These are phyloP conservation scores for Drosophila subobscura DNA, from an alignment of 1,140 invertebrate species.

Conservation along the genomic window DNA sequence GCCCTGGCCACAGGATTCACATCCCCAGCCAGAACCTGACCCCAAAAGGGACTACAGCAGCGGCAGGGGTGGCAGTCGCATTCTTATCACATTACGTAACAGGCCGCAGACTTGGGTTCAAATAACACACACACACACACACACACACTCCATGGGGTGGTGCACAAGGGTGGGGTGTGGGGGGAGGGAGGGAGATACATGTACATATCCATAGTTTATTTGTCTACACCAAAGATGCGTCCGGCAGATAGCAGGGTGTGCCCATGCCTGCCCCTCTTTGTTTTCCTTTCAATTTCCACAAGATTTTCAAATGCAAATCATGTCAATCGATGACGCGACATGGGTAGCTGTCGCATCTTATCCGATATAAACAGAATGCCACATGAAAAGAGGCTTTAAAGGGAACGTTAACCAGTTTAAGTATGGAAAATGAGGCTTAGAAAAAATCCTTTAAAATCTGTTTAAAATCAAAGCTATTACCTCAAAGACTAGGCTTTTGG, in stretches of 20 bases:
- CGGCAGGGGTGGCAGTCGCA: slow-evolving; percentile 23
- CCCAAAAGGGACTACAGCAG: no score
- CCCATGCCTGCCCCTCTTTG: slow-evolving; percentile 23
- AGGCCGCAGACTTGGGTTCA: slow-evolving; percentile 74
- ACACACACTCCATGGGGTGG: slow-evolving; percentile 21
- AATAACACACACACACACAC: slow-evolving; percentile 48
- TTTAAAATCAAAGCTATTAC: no score
- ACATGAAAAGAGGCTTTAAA: slow-evolving; percentile 14
- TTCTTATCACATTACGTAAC: slow-evolving; percentile 80
- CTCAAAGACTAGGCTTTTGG: no score
- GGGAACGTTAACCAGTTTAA: no score
- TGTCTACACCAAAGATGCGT: slow-evolving; percentile 45
- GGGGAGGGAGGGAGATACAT: slow-evolving; percentile 9
- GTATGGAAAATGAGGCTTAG: no score
- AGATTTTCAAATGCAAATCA: slow-evolving; percentile 72
- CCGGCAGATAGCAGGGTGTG: slow-evolving; percentile 47
- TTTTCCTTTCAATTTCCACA: slow-evolving; percentile 62
- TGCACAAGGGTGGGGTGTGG: background rate
- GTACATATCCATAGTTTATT: slow-evolving; percentile 11
- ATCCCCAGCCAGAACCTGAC: no score
- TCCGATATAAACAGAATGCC: slow-evolving; percentile 2
- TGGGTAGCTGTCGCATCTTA: slow-evolving; percentile 18
- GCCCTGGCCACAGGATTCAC: background rate
- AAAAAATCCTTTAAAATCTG: background rate
- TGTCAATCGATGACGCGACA: slow-evolving; percentile 21